Evolutionary conservation across 2,797 vertebrate species (phyloP).

Genomic region (Gorsachius magnificus): DNA sequence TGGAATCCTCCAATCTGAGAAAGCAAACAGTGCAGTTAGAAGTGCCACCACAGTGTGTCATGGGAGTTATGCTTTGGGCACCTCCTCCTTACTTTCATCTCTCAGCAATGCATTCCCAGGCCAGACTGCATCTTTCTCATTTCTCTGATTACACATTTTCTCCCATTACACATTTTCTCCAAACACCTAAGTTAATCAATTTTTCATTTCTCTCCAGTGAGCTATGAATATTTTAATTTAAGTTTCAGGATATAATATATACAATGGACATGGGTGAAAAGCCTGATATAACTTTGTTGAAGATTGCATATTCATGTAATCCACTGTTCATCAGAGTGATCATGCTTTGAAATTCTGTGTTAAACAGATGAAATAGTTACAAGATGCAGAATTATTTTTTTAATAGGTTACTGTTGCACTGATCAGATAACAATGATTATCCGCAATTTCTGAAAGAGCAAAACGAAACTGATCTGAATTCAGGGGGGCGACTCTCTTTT

Average conservation of each 20-base stretch:
- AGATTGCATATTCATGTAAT: constrained; percentile 43
- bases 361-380: background rate
- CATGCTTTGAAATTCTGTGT: background rate
- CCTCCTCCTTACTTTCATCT: constrained; percentile 13
- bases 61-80: constrained; percentile 50
- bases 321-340: background rate
- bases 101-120: background rate
- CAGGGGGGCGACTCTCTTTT: background rate
- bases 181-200: constrained; percentile 13
- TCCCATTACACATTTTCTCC: background rate
- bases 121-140: background rate
- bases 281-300: background rate
- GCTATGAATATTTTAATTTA: constrained; percentile 36
- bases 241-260: background rate
- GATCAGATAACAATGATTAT: background rate
- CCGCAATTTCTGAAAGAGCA: background rate
- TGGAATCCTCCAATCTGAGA: background rate
- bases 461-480: background rate
- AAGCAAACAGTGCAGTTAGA: constrained; percentile 46
- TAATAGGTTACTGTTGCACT: background rate
- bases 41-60: constrained; percentile 63
- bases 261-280: constrained; percentile 29
- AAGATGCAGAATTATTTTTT: background rate
- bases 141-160: background rate
- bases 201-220: constrained; percentile 39